Evolutionary conservation across 2,797 vertebrate genomes (phyloP), one percentile per base, ranked within the genome.

Genomic region (Semaprochilodus insignis): DNA sequence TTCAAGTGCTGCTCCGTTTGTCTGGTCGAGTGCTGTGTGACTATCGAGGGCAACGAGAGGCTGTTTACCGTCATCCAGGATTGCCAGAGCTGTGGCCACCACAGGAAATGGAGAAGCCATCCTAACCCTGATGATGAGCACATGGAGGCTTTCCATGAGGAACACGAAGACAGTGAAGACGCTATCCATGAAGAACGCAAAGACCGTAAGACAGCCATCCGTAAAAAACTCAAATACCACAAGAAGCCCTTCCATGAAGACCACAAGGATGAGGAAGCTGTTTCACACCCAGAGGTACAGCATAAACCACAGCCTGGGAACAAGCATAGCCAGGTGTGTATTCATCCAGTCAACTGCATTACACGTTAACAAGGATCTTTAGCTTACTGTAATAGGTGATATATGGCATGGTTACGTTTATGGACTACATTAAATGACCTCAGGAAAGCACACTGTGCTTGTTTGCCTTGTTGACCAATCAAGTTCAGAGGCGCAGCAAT

Each of bases 21-120:
- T 40, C 76, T 78, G 23, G 31, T 78, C n/a, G 76, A 78, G 63
- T 78, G 76, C 62, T 21, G 48, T 25, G 19, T 78, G 21, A 78
- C 48, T 21, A 54, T 57, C 34, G 63, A 78, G 23, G 76, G 62
- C 19, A 31, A 36, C 19, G 62, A 66, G 76, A 67, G 8, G 27
- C 51, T 67, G 23, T 78, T 78, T 11, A 34, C 48, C 1, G 76
- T 78, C 63, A 55, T 27, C 14, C 76, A 78, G 76, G 76, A 66
- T 62, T 74, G 75, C 27, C 59, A 81, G 83, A 80, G 78, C 73
- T 76, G 65, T 21, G 48, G 48, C 19, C 44, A 73, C 76, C 52
- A 74, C 57, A 70, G 77, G 65, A 77, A 62, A 74, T 79, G 67
- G 74, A 75, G 65, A 57, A 82, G 57, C 59, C 19, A 25, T 6